Evolutionary conservation across 2,797 vertebrate species (phyloP), one percentile per base, ranked within the genome.

Genomic region (Gorsachius magnificus): DNA sequence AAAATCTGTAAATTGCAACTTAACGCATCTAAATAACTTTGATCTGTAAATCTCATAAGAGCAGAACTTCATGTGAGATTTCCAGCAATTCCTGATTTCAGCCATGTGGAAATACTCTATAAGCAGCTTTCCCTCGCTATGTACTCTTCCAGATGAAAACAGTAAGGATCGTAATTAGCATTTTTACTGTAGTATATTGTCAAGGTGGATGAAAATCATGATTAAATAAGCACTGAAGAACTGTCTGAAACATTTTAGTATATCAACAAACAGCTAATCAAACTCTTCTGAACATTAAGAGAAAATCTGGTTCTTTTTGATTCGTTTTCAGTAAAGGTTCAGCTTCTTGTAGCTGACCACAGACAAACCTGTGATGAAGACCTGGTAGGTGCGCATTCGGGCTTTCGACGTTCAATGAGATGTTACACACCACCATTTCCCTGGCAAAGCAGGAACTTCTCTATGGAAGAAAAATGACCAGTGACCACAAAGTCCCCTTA

Each of bases 1-100:
- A 83, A 92, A 91, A 65, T 48, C n/a, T 83, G 22, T 65, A 76
- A 83, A 61, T 43, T 94, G 50, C 38, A 85, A 48, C 31, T 51
- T 60, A 64, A 45, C 41, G 3, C 74, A 66, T 46, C 51, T 56
- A 82, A 93, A 51, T 58, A 70, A 36, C 38, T 88, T 69, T 60
- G 25, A 21, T 66, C 31, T 77, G 51, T 24, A 91, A 94, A 64
- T 74, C 50, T 75, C 18, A 0, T 81, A 58, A 76, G 13, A 78
- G 10, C 51, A 82, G 51, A 87, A 65, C 60, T 88, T 70, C 14
- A 57, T 48, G n/a, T 53, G 75, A 48, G 48, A 69, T 82, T 90
- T 90, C 38, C 50, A 75, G 57, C 68, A 83, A 85, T 79, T 89
- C 38, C 54, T 88, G 43, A 48, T 77, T 60, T 82, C 60, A 80